Conservation (phyloP, 2,888 invertebrate genomes). For the Platynereis dumerilii region DNA sequence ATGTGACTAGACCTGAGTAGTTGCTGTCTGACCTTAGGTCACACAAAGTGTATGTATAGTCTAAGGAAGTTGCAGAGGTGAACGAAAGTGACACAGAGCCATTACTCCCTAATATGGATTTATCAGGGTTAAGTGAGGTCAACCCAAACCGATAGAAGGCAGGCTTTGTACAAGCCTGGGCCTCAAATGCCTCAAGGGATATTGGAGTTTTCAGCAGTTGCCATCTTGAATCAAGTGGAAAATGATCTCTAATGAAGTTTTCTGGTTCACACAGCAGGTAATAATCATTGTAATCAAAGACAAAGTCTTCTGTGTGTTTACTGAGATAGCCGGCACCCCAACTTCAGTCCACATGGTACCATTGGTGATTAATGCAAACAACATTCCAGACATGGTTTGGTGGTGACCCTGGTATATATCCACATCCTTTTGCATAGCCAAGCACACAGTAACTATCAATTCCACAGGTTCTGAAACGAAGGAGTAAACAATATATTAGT, state of each 20-base stretch:
- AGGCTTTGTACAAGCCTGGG: not conserved
- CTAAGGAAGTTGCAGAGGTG: not conserved
- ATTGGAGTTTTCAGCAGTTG: conserved; percentile 8
- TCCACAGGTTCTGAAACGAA: not conserved
- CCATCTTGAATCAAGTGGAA: conserved; percentile 5
- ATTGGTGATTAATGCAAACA: not conserved
- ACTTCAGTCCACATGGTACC: conserved; percentile 2
- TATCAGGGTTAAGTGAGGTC: not conserved
- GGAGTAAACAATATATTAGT: too few species aligned
- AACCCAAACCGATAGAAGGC: not conserved
- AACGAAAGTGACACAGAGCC: not conserved
- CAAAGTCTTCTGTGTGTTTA: not conserved
- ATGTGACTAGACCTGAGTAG: conserved; percentile 1
- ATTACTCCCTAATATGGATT: not conserved
- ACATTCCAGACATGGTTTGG: conserved; percentile 7
- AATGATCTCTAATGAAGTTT: conserved; percentile 8
- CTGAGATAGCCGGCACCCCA: conserved; percentile 1
- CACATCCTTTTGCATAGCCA: not conserved
- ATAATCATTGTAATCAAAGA: not conserved
- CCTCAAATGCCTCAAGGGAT: not conserved
- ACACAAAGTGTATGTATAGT: not conserved
- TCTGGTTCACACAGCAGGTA: not conserved
- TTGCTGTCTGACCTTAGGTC: not conserved
- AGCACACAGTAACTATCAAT: not conserved
- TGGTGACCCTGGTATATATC: not conserved